Evolutionary conservation across 2,888 invertebrate species (phyloP), one percentile per base, ranked within the genome.

Genomic region (Brachyopa scutellaris): DNA sequence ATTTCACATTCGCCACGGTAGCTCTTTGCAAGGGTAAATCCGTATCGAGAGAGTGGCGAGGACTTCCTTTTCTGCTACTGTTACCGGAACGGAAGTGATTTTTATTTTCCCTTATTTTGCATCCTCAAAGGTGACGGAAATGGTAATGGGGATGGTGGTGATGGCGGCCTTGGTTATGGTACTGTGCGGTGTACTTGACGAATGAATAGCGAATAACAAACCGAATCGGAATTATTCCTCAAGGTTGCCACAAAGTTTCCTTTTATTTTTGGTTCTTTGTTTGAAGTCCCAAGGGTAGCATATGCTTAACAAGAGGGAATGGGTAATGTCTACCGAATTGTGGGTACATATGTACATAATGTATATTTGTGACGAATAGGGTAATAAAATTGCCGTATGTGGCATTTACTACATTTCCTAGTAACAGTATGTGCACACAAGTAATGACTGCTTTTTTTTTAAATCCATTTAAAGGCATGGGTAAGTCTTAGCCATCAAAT

Each of bases 191-290:
- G 49, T 59, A 40, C 55, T 40, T 13, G n/a, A n/a, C 47, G 62
- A 78, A 72, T 55, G 70, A 72, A 57, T 51, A 53, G 59, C 73
- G 61, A 79, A 79, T 79, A 79, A 79, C 73, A 79, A 73, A 67
- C 79, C 73, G 73, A 79, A 73, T 73, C 61, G 73, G 38, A 79
- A 67, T 73, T 57, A 73, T 79, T 66, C 78, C 53, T 59, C 59
- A 61, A 72, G 59, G 66, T 73, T 73, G 51, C 59, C 59, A 36
- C 53, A 59, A 45, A 47, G 64, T 33, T 67, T 42, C 49, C 9
- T 31, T 36, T 31, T 38, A 11, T 1, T 11, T 1, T 66, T 51
- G 26, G 29, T 29, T 31, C 15, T 59, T 61, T 67, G 47, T 73
- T 73, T 62, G 73, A n/a, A 8, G 9, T 73, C 79, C 73, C 73